These are phyloP conservation scores for Atherinosoma microstoma DNA, from an alignment of 2,797 vertebrate genomes.

Conservation along the genomic window DNA sequence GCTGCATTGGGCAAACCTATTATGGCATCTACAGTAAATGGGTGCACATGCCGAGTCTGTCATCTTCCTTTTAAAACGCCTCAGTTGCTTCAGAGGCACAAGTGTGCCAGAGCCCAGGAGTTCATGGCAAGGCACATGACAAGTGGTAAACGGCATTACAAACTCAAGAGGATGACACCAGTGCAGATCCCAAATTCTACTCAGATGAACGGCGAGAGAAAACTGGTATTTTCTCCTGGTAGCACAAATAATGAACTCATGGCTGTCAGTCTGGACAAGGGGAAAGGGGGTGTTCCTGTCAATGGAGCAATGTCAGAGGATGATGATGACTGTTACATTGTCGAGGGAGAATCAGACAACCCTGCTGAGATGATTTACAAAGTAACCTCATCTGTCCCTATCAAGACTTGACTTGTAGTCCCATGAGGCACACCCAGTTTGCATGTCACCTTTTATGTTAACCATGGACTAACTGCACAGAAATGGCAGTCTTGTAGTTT, in stretches of 20 bases:
- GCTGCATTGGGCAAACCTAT: constrained; percentile 1
- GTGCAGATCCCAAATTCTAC: constrained; percentile 6
- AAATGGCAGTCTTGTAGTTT: background rate
- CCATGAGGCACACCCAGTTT: constrained; percentile 16
- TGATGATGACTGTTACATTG: constrained; percentile 80
- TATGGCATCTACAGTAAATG: background rate
- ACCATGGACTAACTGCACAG: constrained; percentile 39
- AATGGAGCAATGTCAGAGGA: constrained; percentile 34
- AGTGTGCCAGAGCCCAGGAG: constrained; percentile 72
- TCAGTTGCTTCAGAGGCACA: constrained; percentile 77
- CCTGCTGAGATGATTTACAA: constrained; percentile 78
- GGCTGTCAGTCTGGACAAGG: constrained; percentile 40
- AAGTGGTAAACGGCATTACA: constrained; percentile 44
- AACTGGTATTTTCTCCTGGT: constrained; percentile 13
- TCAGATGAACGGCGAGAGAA: constrained; percentile 59
- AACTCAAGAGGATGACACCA: constrained; percentile 27
- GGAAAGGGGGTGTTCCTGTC: background rate
- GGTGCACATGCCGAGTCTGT: constrained; percentile 70
- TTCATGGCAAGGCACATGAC: constrained; percentile 68
- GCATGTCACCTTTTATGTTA: constrained; percentile 43
- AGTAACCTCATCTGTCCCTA: constrained; percentile 75
- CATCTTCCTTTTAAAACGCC: constrained; percentile 64
- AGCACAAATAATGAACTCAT: constrained; percentile 34
- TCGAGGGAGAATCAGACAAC: constrained; percentile 73
- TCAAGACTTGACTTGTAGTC: constrained; percentile 66